These are phyloP conservation scores for Protosalanx chinensis DNA, from an alignment of 2,797 vertebrate species.

Conservation along the genomic window DNA sequence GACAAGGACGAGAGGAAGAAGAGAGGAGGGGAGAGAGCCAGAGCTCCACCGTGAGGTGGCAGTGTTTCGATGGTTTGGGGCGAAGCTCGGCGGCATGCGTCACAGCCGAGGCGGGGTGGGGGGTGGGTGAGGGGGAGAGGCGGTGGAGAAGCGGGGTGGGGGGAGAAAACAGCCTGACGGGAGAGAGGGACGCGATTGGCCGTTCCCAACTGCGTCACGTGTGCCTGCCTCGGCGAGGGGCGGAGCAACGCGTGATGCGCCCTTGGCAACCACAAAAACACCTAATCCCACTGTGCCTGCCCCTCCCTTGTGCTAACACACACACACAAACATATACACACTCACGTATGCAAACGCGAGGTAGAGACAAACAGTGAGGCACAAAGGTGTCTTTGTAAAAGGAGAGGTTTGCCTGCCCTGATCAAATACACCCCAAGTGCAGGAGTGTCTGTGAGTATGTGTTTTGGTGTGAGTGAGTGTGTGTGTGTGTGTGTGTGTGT, in stretches of 20 bases:
- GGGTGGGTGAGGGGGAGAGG: constrained; percentile 10
- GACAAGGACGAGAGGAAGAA: constrained; percentile 11
- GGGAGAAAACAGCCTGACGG: background rate
- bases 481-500: constrained; percentile 8
- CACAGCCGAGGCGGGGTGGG: background rate
- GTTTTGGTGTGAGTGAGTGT: constrained; percentile 7
- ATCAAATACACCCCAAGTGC: constrained; percentile 25
- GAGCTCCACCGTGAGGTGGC: constrained; percentile 43
- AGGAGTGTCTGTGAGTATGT: background rate
- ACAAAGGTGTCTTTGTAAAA: constrained; percentile 52
- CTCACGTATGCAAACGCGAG: constrained; percentile 1
- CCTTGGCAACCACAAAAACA: constrained; percentile 17
- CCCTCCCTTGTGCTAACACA: constrained; percentile 30
- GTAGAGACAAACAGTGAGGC: constrained; percentile 43
- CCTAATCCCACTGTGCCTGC: constrained; percentile 27
- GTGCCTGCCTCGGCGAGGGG: constrained; percentile 6
- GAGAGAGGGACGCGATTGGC: constrained; percentile 30
- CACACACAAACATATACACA: constrained; percentile 29
- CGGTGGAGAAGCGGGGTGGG: background rate
- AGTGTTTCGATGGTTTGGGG: constrained; percentile 41
- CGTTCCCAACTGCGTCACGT: constrained; percentile 6
- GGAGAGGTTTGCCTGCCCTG: constrained; percentile 5
- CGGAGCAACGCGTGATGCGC: constrained; percentile 19
- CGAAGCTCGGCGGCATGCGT: constrained; percentile 3
- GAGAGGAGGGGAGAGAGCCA: background rate